Conservation (phyloP, 2,888 invertebrate genomes). For the Drosophila colorata region DNA sequence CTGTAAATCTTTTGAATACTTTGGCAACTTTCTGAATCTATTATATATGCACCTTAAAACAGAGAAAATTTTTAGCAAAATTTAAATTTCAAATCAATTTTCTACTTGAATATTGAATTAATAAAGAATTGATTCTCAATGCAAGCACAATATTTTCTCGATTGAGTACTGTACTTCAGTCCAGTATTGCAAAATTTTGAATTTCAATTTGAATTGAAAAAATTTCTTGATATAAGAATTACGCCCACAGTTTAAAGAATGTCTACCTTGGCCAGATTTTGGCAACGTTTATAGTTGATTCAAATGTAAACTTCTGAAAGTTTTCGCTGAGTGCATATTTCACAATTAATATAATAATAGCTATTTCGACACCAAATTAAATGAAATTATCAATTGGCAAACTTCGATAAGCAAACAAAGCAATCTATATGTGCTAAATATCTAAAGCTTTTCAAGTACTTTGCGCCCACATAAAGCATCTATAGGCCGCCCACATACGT, state of each 20-base stretch:
- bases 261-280: neutral
- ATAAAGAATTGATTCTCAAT: too few relatives aligned
- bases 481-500: conserved; percentile 32
- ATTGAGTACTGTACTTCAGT: too few relatives aligned
- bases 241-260: neutral
- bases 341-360: neutral
- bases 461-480: conserved; percentile 28
- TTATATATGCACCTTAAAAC: too few relatives aligned
- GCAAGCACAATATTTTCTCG: too few relatives aligned
- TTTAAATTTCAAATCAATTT: neutral
- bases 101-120: too few relatives aligned
- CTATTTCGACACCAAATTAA: conserved; percentile 39
- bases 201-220: too few relatives aligned
- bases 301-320: neutral
- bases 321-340: neutral
- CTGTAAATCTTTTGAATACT: too few relatives aligned
- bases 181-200: too few relatives aligned
- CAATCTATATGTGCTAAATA: neutral
- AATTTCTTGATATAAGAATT: too few relatives aligned
- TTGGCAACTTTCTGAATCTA: too few relatives aligned
- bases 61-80: neutral
- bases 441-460: conserved; percentile 30
- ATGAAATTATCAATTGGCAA: conserved; percentile 23
- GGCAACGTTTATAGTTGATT: neutral
- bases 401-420: conserved; percentile 44